A percentile compares a stretch with the other conserved stretches of the same genome.
Conservation (phyloP, 1,140 invertebrate genomes). For the Globodera ellingtonae region DNA sequence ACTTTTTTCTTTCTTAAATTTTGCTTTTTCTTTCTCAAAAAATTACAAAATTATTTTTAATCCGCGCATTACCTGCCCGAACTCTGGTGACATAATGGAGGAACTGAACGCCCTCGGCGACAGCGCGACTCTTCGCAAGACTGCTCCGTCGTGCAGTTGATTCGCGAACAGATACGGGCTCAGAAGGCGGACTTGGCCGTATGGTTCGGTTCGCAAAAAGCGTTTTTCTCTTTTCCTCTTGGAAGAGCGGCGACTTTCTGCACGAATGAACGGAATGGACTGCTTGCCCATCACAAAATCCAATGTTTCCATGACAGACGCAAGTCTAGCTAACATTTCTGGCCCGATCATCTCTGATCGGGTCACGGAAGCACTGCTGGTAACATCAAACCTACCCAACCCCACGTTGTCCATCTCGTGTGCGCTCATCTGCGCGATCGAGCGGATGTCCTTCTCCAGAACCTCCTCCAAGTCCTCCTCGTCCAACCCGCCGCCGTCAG, state of each 20-base stretch:
- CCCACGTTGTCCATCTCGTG: background rate
- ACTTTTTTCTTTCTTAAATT: background rate
- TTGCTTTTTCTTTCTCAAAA: no score
- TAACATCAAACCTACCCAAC: background rate
- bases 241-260: background rate
- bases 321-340: no score
- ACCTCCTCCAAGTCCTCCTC: constrained; percentile 10
- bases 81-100: constrained; percentile 24
- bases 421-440: background rate
- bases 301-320: no score
- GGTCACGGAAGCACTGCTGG: background rate
- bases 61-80: constrained; percentile 21
- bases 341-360: no score
- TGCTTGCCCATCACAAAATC: no score
- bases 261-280: no score
- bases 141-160: constrained; percentile 27
- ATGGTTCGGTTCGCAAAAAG: constrained; percentile 12
- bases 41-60: background rate
- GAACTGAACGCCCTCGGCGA: constrained; percentile 35
- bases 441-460: constrained; percentile 16
- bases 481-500: background rate
- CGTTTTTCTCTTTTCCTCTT: background rate
- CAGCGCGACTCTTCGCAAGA: constrained; percentile 26
- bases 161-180: constrained; percentile 20
- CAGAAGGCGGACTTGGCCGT: constrained; percentile 11